Percentiles rank a stretch among this genome's conserved stretches.
Evolutionary conservation across 2,888 invertebrate species (phyloP).

Genomic region (Meiosimyza platycephala): DNA sequence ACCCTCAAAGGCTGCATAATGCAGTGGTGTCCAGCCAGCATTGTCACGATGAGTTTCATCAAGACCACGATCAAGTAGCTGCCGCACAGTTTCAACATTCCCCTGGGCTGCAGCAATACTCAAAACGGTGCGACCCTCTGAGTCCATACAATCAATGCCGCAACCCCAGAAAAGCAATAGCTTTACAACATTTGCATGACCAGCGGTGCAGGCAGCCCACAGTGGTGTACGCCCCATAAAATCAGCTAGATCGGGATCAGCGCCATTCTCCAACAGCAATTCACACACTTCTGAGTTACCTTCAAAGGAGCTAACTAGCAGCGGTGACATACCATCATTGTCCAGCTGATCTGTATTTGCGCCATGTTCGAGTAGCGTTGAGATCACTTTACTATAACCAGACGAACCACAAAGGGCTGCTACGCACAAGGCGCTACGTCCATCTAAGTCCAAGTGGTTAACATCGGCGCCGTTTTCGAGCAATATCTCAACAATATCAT

Average conservation of each 20-base stretch:
- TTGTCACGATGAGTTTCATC: constrained; percentile 92
- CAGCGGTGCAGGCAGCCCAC: constrained; percentile 94
- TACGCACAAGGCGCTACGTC: constrained; percentile 87
- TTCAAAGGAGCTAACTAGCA: constrained; percentile 90
- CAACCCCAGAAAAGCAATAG: constrained; percentile 95
- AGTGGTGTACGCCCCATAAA: constrained; percentile 84
- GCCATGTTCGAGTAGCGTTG: constrained; percentile 81
- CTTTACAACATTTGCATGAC: constrained; percentile 87
- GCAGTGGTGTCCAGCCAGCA: constrained; percentile 96
- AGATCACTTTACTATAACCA: constrained; percentile 76
- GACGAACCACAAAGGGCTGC: constrained; percentile 88
- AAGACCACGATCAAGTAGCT: constrained; percentile 86
- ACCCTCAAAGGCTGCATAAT: constrained; percentile 95
- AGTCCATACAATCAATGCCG: constrained; percentile 93
- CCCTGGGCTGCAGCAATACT: constrained; percentile 88
- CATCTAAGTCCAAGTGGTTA: constrained; percentile 88
- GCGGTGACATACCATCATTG: constrained; percentile 87
- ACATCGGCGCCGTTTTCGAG: constrained; percentile 85
- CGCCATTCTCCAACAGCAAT: constrained; percentile 88
- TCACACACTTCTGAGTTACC: constrained; percentile 94
- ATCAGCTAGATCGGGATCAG: constrained; percentile 90
- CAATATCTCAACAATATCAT: constrained; percentile 87
- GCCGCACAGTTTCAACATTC: constrained; percentile 88
- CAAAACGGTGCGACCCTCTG: constrained; percentile 90
- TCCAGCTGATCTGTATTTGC: constrained; percentile 86